These are phyloP conservation scores for Oncorhynchus mykiss DNA, from an alignment of 2,113 vertebrate species.

Conservation along the genomic window DNA sequence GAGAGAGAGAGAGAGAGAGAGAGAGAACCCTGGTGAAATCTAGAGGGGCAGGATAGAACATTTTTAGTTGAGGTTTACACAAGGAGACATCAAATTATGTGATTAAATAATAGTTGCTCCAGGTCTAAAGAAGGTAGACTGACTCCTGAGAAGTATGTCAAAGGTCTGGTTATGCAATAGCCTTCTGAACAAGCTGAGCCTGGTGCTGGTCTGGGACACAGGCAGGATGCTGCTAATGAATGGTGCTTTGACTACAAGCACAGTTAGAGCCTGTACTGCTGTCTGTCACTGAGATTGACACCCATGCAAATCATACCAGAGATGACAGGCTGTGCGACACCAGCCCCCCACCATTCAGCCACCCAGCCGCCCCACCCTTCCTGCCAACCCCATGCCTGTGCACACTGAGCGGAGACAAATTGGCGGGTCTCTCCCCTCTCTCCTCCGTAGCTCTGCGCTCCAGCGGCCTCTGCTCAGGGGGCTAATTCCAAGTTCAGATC, in stretches of 20 bases:
- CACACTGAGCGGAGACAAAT: constrained; percentile 71
- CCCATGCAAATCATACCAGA: constrained; percentile 75
- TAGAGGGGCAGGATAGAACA: too few relatives aligned
- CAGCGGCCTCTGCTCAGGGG: constrained; percentile 72
- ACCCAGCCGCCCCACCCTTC: constrained; percentile 56
- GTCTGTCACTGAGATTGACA: constrained; percentile 63
- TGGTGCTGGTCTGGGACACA: background rate
- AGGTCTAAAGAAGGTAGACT: too few relatives aligned
- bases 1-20: background rate
- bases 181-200: background rate
- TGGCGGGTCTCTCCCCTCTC: constrained; percentile 47
- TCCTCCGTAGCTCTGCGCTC: constrained; percentile 18
- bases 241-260: constrained; percentile 17
- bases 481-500: constrained; percentile 80
- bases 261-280: constrained; percentile 42
- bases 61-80: too few relatives aligned
- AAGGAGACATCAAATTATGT: too few relatives aligned
- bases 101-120: too few relatives aligned
- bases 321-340: constrained; percentile 54
- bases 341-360: constrained; percentile 26
- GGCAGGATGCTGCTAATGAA: constrained; percentile 16
- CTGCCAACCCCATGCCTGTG: constrained; percentile 59
- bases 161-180: too few relatives aligned
- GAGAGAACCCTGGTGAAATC: background rate
- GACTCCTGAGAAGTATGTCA: too few relatives aligned